These are phyloP conservation scores for Palythoa grandiflora DNA, from an alignment of 92 coral and sea anemone genomes.

Conservation along the genomic window DNA sequence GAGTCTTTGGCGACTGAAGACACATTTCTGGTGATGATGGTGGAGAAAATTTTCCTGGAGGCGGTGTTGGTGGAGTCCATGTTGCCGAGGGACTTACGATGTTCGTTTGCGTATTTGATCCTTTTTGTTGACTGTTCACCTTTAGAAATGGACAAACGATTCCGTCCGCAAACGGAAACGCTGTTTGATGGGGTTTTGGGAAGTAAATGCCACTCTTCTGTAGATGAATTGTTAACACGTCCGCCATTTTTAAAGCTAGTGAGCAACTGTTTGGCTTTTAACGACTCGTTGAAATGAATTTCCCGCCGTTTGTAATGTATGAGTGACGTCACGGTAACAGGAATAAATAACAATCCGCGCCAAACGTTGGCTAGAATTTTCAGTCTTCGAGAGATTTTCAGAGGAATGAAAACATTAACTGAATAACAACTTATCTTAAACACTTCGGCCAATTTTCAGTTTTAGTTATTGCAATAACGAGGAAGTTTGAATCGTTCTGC, in stretches of 20 bases:
- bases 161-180: slow-evolving; percentile 74
- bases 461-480: background rate
- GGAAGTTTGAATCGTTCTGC: background rate
- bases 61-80: slow-evolving; percentile 95
- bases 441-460: background rate
- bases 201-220: slow-evolving; percentile 88
- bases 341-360: slow-evolving; percentile 57
- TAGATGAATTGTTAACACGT: slow-evolving; percentile 85
- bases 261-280: slow-evolving; percentile 30
- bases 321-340: slow-evolving; percentile 37
- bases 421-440: background rate
- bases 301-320: slow-evolving; percentile 84
- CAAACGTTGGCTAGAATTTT: slow-evolving; percentile 22
- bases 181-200: slow-evolving; percentile 83
- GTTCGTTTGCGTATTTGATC: slow-evolving; percentile 64
- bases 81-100: slow-evolving; percentile 83
- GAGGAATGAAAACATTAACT: background rate
- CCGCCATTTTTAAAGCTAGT: slow-evolving; percentile 98
- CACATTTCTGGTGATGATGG: slow-evolving; percentile 73
- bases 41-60: slow-evolving; percentile 81
- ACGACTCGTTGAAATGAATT: slow-evolving; percentile 74
- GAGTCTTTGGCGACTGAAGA: slow-evolving; percentile 70
- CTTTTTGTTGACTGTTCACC: slow-evolving; percentile 59
- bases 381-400: background rate
- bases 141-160: slow-evolving; percentile 80